These are phyloP conservation scores for Puffinus mauretanicus DNA, from an alignment of 2,113 vertebrate genomes.

Conservation along the genomic window DNA sequence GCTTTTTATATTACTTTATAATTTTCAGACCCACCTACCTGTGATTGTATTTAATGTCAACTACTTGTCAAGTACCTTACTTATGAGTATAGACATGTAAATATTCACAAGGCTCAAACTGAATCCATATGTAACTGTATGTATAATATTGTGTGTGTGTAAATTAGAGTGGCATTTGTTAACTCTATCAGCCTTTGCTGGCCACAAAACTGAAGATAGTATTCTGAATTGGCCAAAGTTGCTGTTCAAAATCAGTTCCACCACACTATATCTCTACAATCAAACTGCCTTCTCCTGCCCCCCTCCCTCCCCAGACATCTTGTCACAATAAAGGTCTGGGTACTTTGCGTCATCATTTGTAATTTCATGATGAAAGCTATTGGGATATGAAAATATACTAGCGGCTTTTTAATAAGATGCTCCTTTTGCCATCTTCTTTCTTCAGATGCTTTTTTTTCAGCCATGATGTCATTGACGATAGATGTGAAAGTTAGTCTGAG, in stretches of 20 bases:
- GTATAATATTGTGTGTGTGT: background rate
- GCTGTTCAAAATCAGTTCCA: background rate
- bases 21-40: background rate
- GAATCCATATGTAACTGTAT: background rate
- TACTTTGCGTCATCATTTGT: background rate
- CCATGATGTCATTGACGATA: background rate
- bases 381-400: background rate
- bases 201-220: background rate
- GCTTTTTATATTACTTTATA: background rate
- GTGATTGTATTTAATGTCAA: background rate
- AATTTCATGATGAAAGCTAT: background rate
- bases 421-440: background rate
- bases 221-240: background rate
- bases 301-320: background rate
- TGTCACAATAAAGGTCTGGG: background rate
- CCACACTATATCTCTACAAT: background rate
- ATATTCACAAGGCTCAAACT: background rate
- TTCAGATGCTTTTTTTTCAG: background rate
- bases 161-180: background rate
- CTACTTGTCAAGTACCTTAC: background rate
- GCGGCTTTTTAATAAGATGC: background rate
- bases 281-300: background rate
- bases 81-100: background rate
- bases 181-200: background rate
- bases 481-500: background rate